Conservation (phyloP, 2,888 invertebrate genomes). For the Philonicus albiceps region DNA sequence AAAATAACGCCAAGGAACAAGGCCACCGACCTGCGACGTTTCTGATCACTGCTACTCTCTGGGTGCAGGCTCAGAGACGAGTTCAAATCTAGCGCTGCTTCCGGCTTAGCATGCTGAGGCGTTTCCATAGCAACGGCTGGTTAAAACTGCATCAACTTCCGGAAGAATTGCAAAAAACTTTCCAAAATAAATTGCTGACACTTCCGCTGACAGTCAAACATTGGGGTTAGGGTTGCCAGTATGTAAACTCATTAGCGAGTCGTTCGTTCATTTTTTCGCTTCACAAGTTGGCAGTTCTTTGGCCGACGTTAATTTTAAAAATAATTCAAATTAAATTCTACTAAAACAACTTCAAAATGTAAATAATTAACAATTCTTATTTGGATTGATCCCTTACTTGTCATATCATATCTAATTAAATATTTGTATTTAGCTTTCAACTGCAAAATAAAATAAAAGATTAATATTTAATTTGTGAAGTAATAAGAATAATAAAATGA, state of each 20-base stretch:
- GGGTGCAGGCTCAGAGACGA: conserved; percentile 55
- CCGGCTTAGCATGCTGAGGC: conserved; percentile 49
- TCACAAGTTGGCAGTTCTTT: not conserved
- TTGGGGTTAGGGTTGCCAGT: not conserved
- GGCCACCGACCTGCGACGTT: conserved; percentile 57
- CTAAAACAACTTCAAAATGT: too few relatives aligned
- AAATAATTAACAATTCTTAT: too few relatives aligned
- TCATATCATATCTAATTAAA: too few relatives aligned
- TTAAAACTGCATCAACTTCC: conserved; percentile 22
- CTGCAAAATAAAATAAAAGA: too few relatives aligned
- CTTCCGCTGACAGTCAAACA: not conserved
- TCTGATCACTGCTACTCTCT: conserved; percentile 59
- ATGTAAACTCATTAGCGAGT: not conserved
- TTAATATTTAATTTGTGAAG: too few relatives aligned
- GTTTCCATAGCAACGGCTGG: conserved; percentile 50
- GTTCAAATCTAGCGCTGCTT: conserved; percentile 48
- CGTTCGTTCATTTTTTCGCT: not conserved
- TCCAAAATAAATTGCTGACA: conserved; percentile 12
- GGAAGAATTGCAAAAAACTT: not conserved
- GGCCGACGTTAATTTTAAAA: not conserved
- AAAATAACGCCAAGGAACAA: not conserved
- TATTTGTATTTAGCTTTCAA: too few relatives aligned
- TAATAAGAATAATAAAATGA: too few relatives aligned
- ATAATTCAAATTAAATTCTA: not conserved
- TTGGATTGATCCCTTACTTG: too few relatives aligned